phyloP scores from a whole-genome alignment of 2,113 vertebrate species.

The Odontesthes bonariensis region DNA sequence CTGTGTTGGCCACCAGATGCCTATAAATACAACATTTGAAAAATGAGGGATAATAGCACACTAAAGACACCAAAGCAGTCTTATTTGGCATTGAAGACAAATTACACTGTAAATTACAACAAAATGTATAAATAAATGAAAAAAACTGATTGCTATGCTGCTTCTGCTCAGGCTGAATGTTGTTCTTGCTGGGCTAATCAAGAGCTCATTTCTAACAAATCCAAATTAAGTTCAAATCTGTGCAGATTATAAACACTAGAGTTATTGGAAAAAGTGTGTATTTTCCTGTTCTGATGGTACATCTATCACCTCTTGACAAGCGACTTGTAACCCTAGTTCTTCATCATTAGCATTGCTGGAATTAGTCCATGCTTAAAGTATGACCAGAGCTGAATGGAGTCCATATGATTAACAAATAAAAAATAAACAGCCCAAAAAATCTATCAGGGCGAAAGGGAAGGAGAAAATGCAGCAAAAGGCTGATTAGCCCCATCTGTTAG shows the following conservation, averaged over 20 bases:
- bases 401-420: conserved; percentile 26
- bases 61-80: neutral
- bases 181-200: neutral
- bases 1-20: too few relatives aligned
- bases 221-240: neutral
- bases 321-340: conserved; percentile 5
- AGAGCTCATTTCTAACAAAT: conserved; percentile 10
- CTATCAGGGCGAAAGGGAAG: neutral
- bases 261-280: neutral
- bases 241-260: neutral
- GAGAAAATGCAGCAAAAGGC: neutral
- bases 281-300: conserved; percentile 15
- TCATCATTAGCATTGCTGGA: conserved; percentile 9
- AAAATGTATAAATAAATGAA: conserved; percentile 5
- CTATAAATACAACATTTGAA: too few relatives aligned
- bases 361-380: conserved; percentile 16
- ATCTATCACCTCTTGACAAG: conserved; percentile 19
- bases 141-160: neutral
- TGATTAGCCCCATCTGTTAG: neutral
- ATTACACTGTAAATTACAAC: neutral
- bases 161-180: neutral
- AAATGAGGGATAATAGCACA: too few relatives aligned
- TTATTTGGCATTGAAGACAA: neutral
- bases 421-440: conserved; percentile 4
- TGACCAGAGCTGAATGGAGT: conserved; percentile 16